phyloP scores from a whole-genome alignment of 2,888 invertebrate genomes.

The Chirona hameri region DNA sequence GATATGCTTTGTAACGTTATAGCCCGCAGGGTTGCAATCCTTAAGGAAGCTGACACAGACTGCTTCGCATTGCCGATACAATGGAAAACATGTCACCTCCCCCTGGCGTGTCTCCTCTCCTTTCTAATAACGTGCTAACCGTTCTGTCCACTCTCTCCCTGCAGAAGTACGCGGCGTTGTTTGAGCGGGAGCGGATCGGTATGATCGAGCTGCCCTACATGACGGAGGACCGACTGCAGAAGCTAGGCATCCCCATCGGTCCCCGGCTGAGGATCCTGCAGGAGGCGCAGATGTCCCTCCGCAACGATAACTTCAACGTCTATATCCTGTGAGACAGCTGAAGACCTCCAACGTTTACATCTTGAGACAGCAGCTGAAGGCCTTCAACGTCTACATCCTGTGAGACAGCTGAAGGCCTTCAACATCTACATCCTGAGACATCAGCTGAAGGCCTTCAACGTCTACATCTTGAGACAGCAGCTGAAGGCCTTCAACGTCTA shows the following conservation, averaged over 20 bases:
- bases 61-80: too few species aligned
- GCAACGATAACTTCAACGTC: slow-evolving; percentile 40
- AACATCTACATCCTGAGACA: too few species aligned
- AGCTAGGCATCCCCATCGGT: slow-evolving; percentile 85
- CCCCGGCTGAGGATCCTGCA: slow-evolving; percentile 81
- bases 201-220: slow-evolving; percentile 87
- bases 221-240: slow-evolving; percentile 79
- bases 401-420: background rate
- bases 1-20: too few species aligned
- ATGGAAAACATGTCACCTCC: too few species aligned
- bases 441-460: too few species aligned
- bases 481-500: too few species aligned
- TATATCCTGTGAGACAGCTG: slow-evolving; percentile 38
- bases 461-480: too few species aligned
- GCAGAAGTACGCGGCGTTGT: slow-evolving; percentile 79
- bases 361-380: background rate
- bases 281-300: slow-evolving; percentile 60
- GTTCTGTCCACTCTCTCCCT: slow-evolving; percentile 37
- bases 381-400: background rate
- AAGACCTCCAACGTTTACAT: background rate
- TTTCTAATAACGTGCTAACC: too few species aligned
- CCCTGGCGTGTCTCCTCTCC: too few species aligned
- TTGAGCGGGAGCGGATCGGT: slow-evolving; percentile 81
- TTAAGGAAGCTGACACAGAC: too few species aligned
- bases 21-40: too few species aligned